Evolutionary conservation across 1,140 invertebrate species (phyloP).

Genomic region (Pachyrhynchus sulphureomaculatus): DNA sequence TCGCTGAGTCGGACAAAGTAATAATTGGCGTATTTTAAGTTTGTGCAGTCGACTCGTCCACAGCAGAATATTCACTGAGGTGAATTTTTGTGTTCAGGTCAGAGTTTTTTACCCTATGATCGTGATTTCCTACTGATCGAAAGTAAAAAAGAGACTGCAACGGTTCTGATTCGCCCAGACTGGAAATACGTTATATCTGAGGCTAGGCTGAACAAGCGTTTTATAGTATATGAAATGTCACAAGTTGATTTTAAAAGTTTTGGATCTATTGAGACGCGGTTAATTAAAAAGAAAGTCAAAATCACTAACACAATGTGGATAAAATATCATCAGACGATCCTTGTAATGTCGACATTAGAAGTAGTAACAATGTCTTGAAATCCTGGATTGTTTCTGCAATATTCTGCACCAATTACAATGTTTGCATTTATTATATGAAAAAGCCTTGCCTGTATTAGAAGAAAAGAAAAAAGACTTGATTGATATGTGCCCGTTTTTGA

Average conservation of each 20-base stretch:
- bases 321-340: too few species aligned
- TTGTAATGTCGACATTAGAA: too few species aligned
- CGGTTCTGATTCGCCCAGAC: not conserved
- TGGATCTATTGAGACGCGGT: not conserved
- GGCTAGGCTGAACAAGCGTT: not conserved
- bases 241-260: not conserved
- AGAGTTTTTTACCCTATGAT: constrained; percentile 7
- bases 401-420: too few species aligned
- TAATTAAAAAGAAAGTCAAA: not conserved
- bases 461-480: too few species aligned
- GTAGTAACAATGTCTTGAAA: too few species aligned
- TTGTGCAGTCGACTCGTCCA: not conserved
- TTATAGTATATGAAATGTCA: not conserved
- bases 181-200: constrained; percentile 3
- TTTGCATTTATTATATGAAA: too few species aligned
- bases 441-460: too few species aligned
- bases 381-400: too few species aligned
- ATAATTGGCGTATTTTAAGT: not conserved
- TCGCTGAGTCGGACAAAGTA: not conserved
- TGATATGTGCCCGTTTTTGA: too few species aligned
- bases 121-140: constrained; percentile 3
- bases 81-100: not conserved
- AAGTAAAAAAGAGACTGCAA: not conserved
- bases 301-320: constrained; percentile 7
- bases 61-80: not conserved